phyloP scores from a whole-genome alignment of 2,113 vertebrate species.

The Phylloscopus trochiloides region DNA sequence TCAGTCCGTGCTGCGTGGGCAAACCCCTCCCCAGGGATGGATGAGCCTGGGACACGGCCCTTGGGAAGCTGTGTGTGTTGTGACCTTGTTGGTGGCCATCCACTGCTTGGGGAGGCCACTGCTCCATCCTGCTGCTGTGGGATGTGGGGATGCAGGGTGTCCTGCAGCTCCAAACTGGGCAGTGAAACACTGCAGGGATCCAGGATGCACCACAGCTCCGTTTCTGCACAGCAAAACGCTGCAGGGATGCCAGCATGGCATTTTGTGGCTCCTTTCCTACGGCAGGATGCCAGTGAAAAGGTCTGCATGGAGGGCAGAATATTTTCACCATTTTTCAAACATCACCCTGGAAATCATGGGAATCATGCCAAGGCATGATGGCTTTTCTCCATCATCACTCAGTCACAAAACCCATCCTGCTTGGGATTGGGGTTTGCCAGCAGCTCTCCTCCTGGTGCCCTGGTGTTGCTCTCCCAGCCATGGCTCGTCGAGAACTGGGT shows the following conservation, averaged over 20 bases:
- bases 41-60: fast-evolving
- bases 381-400: neutral
- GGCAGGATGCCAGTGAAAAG: neutral
- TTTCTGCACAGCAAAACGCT: neutral
- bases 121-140: neutral
- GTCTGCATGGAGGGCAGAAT: neutral
- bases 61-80: fast-evolving
- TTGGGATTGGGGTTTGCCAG: neutral
- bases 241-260: neutral
- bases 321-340: neutral
- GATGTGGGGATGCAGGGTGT: neutral
- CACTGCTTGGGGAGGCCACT: fast-evolving
- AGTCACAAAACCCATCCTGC: fast-evolving
- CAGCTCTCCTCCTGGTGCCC: neutral
- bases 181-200: neutral
- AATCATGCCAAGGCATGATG: fast-evolving
- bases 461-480: fast-evolving
- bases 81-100: fast-evolving
- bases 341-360: neutral
- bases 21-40: neutral
- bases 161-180: neutral
- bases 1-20: fast-evolving
- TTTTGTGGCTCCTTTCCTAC: neutral
- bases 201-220: neutral
- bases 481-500: fast-evolving